Percentiles rank a stretch among this genome's conserved stretches.
Evolutionary conservation across 2,888 invertebrate species (phyloP).

Genomic region (Heliconius hortense): DNA sequence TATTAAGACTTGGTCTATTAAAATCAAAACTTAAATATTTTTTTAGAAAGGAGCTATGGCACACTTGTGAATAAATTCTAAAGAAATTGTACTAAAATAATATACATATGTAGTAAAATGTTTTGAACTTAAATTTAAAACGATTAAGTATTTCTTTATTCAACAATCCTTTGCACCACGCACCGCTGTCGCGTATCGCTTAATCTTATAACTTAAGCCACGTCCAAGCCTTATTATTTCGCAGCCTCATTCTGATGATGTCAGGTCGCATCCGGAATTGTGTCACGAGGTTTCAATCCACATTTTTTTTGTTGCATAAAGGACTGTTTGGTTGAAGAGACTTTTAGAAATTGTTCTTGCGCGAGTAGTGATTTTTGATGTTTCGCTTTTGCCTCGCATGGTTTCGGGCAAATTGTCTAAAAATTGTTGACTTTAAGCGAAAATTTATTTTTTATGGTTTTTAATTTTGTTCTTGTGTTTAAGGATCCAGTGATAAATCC

Average conservation of each 20-base stretch:
- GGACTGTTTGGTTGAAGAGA: slow-evolving; percentile 51
- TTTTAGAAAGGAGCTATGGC: not conserved
- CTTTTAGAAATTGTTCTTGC: slow-evolving; percentile 44
- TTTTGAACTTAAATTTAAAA: not conserved
- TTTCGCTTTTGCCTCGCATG: slow-evolving; percentile 18
- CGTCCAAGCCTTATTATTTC: slow-evolving; percentile 75
- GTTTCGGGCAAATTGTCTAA: not conserved
- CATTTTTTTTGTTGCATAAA: slow-evolving; percentile 62
- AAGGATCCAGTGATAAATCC: no score
- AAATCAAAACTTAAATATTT: not conserved
- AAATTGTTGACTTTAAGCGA: not conserved
- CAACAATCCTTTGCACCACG: not conserved
- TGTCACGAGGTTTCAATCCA: slow-evolving; percentile 77
- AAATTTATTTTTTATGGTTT: not conserved
- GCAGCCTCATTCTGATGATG: slow-evolving; percentile 80
- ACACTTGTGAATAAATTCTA: not conserved
- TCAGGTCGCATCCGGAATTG: slow-evolving; percentile 79
- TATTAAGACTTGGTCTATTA: not conserved
- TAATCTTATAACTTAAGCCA: slow-evolving; percentile 46
- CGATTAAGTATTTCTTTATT: not conserved
- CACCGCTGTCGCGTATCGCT: slow-evolving; percentile 42
- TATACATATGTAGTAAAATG: not conserved
- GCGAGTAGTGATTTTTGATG: slow-evolving; percentile 39
- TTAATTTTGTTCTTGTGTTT: not conserved
- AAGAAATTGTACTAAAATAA: not conserved